These are phyloP conservation scores for Oligia latruncula DNA, from an alignment of 2,888 invertebrate species.

Conservation along the genomic window DNA sequence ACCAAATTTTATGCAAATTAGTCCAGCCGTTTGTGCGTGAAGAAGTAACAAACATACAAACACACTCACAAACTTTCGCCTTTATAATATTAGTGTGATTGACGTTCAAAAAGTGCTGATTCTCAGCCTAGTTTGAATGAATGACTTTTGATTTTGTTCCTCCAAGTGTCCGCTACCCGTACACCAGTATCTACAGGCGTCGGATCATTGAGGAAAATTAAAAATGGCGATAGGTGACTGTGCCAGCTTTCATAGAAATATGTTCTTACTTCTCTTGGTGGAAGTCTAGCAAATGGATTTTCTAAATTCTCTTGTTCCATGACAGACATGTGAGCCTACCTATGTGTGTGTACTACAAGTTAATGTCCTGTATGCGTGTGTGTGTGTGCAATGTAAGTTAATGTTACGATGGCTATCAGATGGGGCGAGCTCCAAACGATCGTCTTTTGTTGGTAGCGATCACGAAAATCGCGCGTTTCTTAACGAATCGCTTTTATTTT, in stretches of 20 bases:
- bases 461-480: constrained; percentile 30
- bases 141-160: not conserved
- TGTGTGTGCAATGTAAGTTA: constrained; percentile 56
- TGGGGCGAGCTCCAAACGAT: constrained; percentile 49
- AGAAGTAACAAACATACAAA: too few species aligned
- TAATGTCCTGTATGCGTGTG: not conserved
- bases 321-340: not conserved
- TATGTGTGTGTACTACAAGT: constrained; percentile 12
- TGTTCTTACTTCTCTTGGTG: not conserved
- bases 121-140: too few species aligned
- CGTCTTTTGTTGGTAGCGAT: constrained; percentile 49
- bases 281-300: constrained; percentile 11
- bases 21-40: too few species aligned
- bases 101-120: too few species aligned
- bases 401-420: constrained; percentile 58
- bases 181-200: not conserved
- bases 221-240: not conserved
- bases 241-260: not conserved
- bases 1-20: too few species aligned
- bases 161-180: not conserved
- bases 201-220: not conserved
- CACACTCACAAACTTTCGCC: too few species aligned
- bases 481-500: constrained; percentile 35
- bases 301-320: constrained; percentile 1
- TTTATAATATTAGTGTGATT: too few species aligned